Evolutionary conservation across 2,797 vertebrate species (phyloP), one percentile per base, ranked within the genome.

Genomic region (Furcifer pardalis): DNA sequence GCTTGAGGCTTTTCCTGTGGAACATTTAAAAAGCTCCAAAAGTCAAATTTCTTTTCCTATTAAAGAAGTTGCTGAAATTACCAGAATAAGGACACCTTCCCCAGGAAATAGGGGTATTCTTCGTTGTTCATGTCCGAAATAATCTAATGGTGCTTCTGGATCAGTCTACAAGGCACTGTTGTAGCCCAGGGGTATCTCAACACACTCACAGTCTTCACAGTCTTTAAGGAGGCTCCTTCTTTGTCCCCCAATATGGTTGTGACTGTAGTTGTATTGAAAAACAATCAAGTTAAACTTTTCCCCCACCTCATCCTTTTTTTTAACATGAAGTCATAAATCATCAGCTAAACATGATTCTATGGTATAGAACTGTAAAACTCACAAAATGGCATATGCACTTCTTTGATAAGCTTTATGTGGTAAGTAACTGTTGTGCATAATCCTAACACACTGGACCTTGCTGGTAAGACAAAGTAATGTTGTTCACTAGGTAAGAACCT

Each of bases 1-100:
- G 91, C 86, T 91, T 75, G 86, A 92, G 92, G 87, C 89, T 87
- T 92, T 95, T 94, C 93, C 93, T 93, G 91, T 94, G 91, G 92
- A 94, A 94, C 90, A 87, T 87, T 91, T 84, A 85, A 84, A 93
- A 85, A 73, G 74, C 89, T 94, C 92, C 91, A 92, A 83, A 78
- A 79, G 85, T 91, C 89, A 88, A 23, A 15, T 75, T 75, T 62
- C 35, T 93, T 91, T 90, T 88, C 89, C 78, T 91, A 89, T 94
- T 92, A 21, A 89, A 86, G 91, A 84, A 87, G 91, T 92, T 93
- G 91, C 88, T 91, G 89, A 91, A n/a, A 7, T 77, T 89, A 88
- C 63, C 77, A 91, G 91, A 91, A 85, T 83, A 90, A 88, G 86
- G 90, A 88, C 87, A 93, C 90, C 90, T 93, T 91, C 82, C 87